Conservation (phyloP, 1,140 invertebrate species). For the Hetaerina americana region DNA sequence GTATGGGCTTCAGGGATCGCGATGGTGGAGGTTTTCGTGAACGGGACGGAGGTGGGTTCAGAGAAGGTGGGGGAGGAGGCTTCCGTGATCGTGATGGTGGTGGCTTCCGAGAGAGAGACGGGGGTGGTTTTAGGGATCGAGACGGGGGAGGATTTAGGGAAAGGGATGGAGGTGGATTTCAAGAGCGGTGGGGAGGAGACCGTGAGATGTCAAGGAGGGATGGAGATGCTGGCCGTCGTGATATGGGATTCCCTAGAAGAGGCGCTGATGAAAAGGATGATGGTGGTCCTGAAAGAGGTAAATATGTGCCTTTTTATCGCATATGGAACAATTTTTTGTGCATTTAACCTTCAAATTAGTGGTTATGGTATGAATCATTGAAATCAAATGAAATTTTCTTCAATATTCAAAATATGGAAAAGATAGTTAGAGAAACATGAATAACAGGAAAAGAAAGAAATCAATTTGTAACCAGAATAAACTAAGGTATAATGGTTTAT, state of each 20-base stretch:
- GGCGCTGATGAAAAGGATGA: constrained; percentile 25
- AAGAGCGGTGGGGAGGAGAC: constrained; percentile 16
- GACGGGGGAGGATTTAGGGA: constrained; percentile 25
- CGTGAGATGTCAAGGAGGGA: too few relatives aligned
- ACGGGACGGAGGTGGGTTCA: constrained; percentile 19
- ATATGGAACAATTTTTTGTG: neutral
- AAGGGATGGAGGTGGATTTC: constrained; percentile 25
- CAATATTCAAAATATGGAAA: too few relatives aligned
- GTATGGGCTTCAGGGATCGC: constrained; percentile 14
- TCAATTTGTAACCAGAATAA: too few relatives aligned
- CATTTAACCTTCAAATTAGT: too few relatives aligned
- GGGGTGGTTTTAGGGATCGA: constrained; percentile 21
- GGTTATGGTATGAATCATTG: neutral
- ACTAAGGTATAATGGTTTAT: too few relatives aligned
- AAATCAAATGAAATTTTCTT: neutral
- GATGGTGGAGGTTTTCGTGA: constrained; percentile 14
- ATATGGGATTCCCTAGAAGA: constrained; percentile 29
- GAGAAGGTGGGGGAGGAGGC: constrained; percentile 20
- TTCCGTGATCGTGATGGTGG: constrained; percentile 20
- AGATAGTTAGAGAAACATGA: too few relatives aligned
- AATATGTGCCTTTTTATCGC: too few relatives aligned
- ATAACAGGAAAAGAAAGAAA: too few relatives aligned
- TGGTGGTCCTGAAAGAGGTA: constrained; percentile 19
- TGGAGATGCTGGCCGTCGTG: constrained; percentile 25
- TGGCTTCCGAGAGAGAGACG: constrained; percentile 9